Conservation (phyloP, 2,113 vertebrate genomes). For the Carollia perspicillata region DNA sequence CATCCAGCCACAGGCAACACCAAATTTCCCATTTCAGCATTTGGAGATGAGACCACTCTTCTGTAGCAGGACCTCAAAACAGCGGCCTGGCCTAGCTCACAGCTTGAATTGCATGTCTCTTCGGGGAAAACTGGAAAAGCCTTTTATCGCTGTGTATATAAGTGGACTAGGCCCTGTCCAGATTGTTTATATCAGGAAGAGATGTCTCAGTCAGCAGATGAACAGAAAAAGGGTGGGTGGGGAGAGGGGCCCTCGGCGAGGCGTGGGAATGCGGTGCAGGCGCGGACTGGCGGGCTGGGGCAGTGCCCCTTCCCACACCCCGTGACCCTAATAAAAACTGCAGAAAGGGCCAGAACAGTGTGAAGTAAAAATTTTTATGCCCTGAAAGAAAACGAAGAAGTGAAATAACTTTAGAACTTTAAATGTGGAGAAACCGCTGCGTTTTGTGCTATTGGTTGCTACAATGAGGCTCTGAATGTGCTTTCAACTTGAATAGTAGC, state of each 20-base stretch:
- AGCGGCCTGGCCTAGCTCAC: constrained; percentile 92
- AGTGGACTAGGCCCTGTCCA: constrained; percentile 57
- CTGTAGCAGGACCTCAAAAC: constrained; percentile 98
- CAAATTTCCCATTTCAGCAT: constrained; percentile 3
- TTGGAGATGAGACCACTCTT: constrained; percentile 63
- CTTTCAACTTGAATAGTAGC: neutral
- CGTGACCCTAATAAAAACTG: neutral
- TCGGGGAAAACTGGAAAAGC: constrained; percentile 73
- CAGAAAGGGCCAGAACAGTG: neutral
- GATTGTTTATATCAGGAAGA: constrained; percentile 40
- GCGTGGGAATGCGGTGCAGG: neutral
- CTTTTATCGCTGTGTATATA: constrained; percentile 65
- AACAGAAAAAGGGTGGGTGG: neutral
- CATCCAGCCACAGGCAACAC: neutral
- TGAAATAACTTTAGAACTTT: neutral
- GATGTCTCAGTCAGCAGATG: neutral
- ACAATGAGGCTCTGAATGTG: neutral
- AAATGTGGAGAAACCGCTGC: neutral
- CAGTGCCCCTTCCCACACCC: neutral
- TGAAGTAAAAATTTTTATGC: neutral
- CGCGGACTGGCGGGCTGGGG: neutral
- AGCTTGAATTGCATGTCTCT: constrained; percentile 95
- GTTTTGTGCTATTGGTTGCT: neutral
- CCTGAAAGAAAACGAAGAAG: neutral
- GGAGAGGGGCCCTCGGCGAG: neutral